Evolutionary conservation across 2,888 invertebrate species (phyloP).

Genomic region (Limenitis camilla): DNA sequence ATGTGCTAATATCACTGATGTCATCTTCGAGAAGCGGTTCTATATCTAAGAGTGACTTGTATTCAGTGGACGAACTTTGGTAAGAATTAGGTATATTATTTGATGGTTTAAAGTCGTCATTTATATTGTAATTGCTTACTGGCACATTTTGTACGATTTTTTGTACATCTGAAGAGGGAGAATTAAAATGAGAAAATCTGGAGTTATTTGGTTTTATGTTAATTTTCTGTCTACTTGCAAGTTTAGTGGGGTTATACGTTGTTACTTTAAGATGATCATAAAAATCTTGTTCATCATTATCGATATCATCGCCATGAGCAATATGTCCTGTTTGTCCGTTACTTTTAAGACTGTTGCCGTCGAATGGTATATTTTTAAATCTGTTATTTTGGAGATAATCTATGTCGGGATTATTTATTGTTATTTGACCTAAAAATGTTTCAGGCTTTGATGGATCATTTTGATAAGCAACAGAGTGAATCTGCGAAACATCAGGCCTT

Average conservation of each 20-base stretch:
- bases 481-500: conserved; percentile 73
- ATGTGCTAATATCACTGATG: conserved; percentile 65
- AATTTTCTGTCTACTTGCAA: conserved; percentile 53
- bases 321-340: conserved; percentile 62
- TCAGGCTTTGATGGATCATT: conserved; percentile 76
- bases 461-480: conserved; percentile 73
- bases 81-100: conserved; percentile 38
- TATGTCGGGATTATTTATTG: conserved; percentile 75
- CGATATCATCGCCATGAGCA: conserved; percentile 54
- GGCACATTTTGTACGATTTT: conserved; percentile 25
- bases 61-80: conserved; percentile 59
- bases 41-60: conserved; percentile 68
- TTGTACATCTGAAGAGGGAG: conserved; percentile 34
- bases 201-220: conserved; percentile 48
- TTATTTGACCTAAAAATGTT: conserved; percentile 77
- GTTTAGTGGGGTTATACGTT: conserved; percentile 63
- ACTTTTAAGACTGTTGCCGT: conserved; percentile 66
- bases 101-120: conserved; percentile 34
- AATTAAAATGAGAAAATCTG: conserved; percentile 44
- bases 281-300: conserved; percentile 59
- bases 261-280: conserved; percentile 64
- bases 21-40: conserved; percentile 76
- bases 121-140: conserved; percentile 35
- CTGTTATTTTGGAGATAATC: conserved; percentile 62
- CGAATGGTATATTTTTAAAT: conserved; percentile 65